Base-by-base conservation (phyloP, 2,797 vertebrate species). In the Odontamblyopus lacepedii region DNA sequence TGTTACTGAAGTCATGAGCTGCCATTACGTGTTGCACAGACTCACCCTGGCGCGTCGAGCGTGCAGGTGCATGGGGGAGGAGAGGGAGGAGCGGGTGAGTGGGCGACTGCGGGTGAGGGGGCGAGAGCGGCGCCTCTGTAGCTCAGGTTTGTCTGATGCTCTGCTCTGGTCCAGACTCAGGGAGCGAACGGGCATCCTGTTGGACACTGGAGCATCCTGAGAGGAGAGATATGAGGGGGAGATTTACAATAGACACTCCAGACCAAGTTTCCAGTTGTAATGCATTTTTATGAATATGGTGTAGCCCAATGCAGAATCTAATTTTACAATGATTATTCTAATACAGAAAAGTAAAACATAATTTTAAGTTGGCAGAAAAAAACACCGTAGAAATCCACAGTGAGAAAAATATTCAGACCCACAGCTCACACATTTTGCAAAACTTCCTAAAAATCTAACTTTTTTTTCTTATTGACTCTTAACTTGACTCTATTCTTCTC, bases 91-190 rank as follows among this genome's bases (percentile, higher is more conserved):
- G 69, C 89, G 88, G 32, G 83, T 85, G 70, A 92, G 87, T 0
- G 91, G 91, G 55, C 85, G 83, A 85, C 90, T 91, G 57, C 89
- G 91, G 69, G 90, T 91, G 87, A 92, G 69, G 78, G 91, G 82
- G 73, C 83, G 82, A 0, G 78, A 80, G 29, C 72, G 74, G 1
- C 76, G 83, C 27, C 85, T 70, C 50, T 78, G 70, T 1, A 71
- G 65, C 18, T 92, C 88, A 0, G 67, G 76, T 75, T 79, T 86
- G 67, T 91, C 86, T 23, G 69, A 60, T 70, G 73, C 59, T 81
- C 79, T 77, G 71, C 56, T 74, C 66, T 84, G 82, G 61, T 89
- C 83, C 67, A 63, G 85, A 67, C 63, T 66, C n/a, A 0, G 56
- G n/a, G 61, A 19, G 72, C 23, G 72, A 26, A 67, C 66, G 7